A percentile compares a stretch with the other conserved stretches of the same genome.
Conservation (phyloP, 2,888 invertebrate species). For the Harmothoe impar region DNA sequence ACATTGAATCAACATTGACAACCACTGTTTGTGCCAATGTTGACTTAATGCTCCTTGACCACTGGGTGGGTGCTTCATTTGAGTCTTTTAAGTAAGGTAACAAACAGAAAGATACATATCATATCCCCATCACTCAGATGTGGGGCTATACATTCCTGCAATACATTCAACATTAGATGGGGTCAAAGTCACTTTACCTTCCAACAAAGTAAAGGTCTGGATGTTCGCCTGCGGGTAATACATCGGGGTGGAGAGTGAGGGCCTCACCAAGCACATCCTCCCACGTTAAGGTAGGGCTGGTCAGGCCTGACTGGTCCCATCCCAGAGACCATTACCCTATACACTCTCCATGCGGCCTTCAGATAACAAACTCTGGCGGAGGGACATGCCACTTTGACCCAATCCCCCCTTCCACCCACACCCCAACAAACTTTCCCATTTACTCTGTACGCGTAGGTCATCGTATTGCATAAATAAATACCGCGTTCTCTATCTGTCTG, state of each 20-base stretch:
- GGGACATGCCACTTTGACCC: not conserved
- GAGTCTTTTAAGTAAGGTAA: too few species aligned
- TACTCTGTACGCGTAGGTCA: not conserved
- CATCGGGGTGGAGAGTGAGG: not conserved
- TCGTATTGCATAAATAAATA: not conserved
- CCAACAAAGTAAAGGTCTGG: too few species aligned
- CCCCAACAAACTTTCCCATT: not conserved
- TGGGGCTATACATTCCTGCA: too few species aligned
- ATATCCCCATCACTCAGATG: too few species aligned
- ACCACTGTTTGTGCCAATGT: too few species aligned
- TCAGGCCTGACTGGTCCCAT: not conserved
- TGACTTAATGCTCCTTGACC: too few species aligned
- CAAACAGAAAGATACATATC: too few species aligned
- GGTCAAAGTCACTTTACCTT: too few species aligned
- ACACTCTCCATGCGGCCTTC: not conserved
- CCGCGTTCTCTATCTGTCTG: not conserved
- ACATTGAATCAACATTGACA: too few species aligned
- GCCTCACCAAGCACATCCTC: not conserved
- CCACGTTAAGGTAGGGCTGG: not conserved
- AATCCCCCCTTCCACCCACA: not conserved
- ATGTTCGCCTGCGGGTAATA: too few species aligned
- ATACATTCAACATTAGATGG: too few species aligned
- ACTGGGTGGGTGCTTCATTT: too few species aligned
- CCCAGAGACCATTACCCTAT: not conserved
- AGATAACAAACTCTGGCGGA: not conserved